phyloP scores from a whole-genome alignment of 2,797 vertebrate species.

The Lerista edwardsae region DNA sequence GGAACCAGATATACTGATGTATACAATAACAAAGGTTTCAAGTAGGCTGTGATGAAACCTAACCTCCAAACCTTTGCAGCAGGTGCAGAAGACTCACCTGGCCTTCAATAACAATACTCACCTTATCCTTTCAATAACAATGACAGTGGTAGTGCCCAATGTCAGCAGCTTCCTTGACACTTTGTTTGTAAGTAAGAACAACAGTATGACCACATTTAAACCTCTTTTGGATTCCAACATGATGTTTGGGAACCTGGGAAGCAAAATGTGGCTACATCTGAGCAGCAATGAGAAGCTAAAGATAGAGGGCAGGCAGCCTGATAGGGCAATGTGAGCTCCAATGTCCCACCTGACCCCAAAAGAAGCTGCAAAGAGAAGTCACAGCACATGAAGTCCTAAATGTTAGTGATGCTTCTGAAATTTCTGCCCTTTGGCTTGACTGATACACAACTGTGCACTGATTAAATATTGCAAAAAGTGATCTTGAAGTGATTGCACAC shows the following conservation, averaged over 20 bases:
- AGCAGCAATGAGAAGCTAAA: neutral
- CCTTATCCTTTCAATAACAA: too few species aligned
- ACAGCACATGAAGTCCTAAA: too few species aligned
- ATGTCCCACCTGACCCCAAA: too few species aligned
- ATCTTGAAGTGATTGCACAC: neutral
- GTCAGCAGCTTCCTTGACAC: too few species aligned
- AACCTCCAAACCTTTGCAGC: neutral
- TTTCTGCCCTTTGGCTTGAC: neutral
- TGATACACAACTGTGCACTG: neutral
- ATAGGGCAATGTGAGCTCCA: too few species aligned
- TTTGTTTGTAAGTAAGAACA: too few species aligned
- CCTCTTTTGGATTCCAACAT: neutral
- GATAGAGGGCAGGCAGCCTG: too few species aligned
- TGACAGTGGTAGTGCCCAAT: too few species aligned
- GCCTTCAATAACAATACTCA: too few species aligned
- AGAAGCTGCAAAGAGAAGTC: too few species aligned
- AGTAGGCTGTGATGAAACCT: neutral
- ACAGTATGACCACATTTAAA: too few species aligned
- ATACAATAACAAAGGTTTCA: neutral
- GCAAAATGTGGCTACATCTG: neutral
- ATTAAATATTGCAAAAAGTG: too few species aligned
- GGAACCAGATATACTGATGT: neutral
- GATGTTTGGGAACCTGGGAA: neutral
- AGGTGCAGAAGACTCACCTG: neutral
- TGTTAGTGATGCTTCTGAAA: neutral